Base-by-base conservation (phyloP, 2,797 vertebrate genomes). In the Sylvilagus floridanus region DNA sequence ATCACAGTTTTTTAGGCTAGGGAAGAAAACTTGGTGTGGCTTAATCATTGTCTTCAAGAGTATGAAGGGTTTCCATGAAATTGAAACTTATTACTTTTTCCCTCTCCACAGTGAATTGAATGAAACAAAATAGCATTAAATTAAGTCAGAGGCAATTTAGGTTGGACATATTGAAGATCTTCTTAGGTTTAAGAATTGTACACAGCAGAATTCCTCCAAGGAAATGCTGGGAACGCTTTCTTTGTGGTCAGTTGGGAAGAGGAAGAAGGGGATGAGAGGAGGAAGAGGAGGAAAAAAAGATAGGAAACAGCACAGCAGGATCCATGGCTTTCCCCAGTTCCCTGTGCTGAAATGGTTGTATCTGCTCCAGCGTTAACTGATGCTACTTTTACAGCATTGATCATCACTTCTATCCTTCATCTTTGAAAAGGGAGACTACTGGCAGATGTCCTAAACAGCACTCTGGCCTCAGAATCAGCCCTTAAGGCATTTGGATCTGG, bases 51-150 rank as follows among this genome's bases (percentile, higher is more conserved):
- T 42, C 42, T 89, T 88, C 57, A 88, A 95, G 22, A 63, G 0
- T 72, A 54, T 79, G 24, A 90, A 87, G 12, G n/a, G n/a, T 66
- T 81, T 52, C 72, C 65, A 68, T 93, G 82, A 95, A 88, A 90
- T 35, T 63, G 63, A 94, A 94, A 93, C 21, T 22, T 94, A 71
- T 5, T 86, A 81, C 52, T 91, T 90, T 93, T 90, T 75, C 72
- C 78, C 84, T 95, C 94, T 93, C 75, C 75, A 28, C 76, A 76
- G 71, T 90, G 82, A 96, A 89, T 12, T 68, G 63, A 92, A 88
- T 79, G 35, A 93, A 96, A 95, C 79, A 90, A 94, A 95, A 84
- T 69, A 90, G 63, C 69, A 87, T 88, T 95, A 88, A 96, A 93
- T 95, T 89, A 96, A 97, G 85, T 88, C 69, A 90, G 82, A 96